phyloP scores from a whole-genome alignment of 2,797 vertebrate species.

The Nothura maculosa region DNA sequence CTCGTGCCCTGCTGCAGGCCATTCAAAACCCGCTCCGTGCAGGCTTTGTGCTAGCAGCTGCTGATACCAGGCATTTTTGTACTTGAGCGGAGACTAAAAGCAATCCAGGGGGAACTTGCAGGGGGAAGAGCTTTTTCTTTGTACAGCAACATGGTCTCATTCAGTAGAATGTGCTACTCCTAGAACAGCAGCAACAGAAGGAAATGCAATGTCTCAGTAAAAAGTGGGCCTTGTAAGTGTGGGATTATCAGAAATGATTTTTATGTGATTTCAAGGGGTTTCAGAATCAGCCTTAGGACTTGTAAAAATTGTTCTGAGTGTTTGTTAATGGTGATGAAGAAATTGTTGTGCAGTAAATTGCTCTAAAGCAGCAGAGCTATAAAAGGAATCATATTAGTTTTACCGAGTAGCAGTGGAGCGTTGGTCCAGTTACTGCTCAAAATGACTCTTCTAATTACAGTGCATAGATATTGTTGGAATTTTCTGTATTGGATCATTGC shows the following conservation, averaged over 20 bases:
- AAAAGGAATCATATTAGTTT: background rate
- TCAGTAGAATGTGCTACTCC: background rate
- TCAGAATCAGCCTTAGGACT: background rate
- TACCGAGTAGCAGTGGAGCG: background rate
- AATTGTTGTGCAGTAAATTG: background rate
- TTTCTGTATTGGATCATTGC: background rate
- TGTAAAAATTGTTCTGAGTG: background rate
- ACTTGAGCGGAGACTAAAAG: background rate
- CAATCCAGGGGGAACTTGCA: background rate
- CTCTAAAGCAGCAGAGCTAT: background rate
- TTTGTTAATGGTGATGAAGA: background rate
- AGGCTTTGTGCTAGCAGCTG: background rate
- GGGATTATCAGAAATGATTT: background rate
- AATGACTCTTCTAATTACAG: background rate
- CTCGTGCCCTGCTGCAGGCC: background rate
- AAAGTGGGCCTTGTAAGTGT: background rate
- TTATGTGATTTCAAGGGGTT: constrained; percentile 1
- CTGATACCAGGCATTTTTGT: background rate
- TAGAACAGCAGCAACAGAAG: background rate
- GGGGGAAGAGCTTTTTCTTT: background rate
- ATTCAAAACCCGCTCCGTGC: background rate
- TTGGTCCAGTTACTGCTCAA: background rate
- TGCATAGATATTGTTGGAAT: background rate
- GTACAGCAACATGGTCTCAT: background rate
- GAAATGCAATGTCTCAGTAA: background rate